phyloP scores from a whole-genome alignment of 2,888 invertebrate genomes.

The Amiota minor region DNA sequence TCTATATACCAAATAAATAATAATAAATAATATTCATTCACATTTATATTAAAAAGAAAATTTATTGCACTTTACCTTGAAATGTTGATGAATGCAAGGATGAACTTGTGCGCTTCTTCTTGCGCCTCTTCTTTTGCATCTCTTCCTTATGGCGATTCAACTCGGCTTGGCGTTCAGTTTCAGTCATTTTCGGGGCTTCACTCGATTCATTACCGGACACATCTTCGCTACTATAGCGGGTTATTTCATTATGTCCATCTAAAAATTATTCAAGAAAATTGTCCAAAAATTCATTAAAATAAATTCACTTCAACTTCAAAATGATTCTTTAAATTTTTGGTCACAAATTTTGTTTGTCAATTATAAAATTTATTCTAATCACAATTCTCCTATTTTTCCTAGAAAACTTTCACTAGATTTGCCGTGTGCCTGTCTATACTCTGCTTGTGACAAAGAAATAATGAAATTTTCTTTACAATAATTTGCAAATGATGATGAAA shows the following conservation, averaged over 20 bases:
- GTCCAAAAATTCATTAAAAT: background rate
- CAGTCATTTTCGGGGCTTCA: conserved; percentile 72
- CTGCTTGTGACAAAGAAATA: too few species aligned
- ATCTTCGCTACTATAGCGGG: conserved; percentile 73
- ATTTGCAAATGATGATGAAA: too few species aligned
- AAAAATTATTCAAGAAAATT: conserved; percentile 36
- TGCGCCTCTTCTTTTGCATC: conserved; percentile 88
- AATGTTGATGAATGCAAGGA: conserved; percentile 92
- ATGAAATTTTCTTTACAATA: too few species aligned
- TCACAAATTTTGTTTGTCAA: background rate
- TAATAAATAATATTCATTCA: background rate
- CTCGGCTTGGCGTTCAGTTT: conserved; percentile 75
- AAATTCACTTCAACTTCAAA: background rate
- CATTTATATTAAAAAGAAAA: background rate
- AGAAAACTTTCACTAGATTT: too few species aligned
- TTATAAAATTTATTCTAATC: too few species aligned
- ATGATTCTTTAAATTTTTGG: background rate
- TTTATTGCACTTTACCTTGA: conserved; percentile 78
- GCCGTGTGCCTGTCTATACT: too few species aligned
- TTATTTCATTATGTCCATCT: conserved; percentile 70
- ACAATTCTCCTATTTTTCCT: too few species aligned
- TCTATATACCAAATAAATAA: conserved; percentile 78
- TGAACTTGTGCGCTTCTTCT: conserved; percentile 92
- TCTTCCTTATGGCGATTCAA: conserved; percentile 88
- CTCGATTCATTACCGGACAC: conserved; percentile 73